Evolutionary conservation across 2,797 vertebrate genomes (phyloP), one percentile per base, ranked within the genome.

Genomic region (Potorous gilbertii): DNA sequence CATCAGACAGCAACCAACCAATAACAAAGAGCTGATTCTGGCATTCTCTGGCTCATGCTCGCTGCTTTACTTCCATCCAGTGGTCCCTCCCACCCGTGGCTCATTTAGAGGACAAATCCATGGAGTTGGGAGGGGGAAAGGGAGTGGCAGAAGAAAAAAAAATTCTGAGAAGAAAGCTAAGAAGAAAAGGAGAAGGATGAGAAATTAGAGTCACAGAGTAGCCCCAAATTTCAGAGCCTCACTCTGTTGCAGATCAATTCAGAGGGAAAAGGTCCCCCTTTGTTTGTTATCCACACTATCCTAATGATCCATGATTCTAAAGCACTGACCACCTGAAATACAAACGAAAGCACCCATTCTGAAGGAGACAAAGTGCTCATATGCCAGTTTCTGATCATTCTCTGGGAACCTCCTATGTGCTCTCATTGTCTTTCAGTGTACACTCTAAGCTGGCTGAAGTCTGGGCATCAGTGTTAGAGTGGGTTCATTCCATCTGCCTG

Each of bases 21-120:
- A 98, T 98, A 98, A 98, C 98, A 98, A 98, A 96, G 94, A 98
- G 98, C 98, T 97, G 98, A 98, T 98, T 98, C 98, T 97, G 98
- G 98, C 98, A 98, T 98, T 97, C 98, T 98, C 97, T 91, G 97
- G 98, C 98, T 98, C 98, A 96, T 96, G 98, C 98, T 98, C 97
- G 97, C 95, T 96, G 95, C 97, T 96, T 96, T 74, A 97, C 96
- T 96, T 97, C 96, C 97, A 96, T 52, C 54, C 92, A 59, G 21
- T 11, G 54, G n/a, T 96, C 95, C 96, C 95, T 96, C 97, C 97
- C 97, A 97, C 97, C 94, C 94, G 94, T 46, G 50, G 66, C 59
- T 95, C 92, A 92, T 96, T 95, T 87, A 95, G 96, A 96, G 96
- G 96, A 98, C 97, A 96, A 97, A 97, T 95, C 96, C 95, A 96